These are phyloP conservation scores for Ceriagrion tenellum DNA, from an alignment of 2,888 invertebrate genomes.

Conservation along the genomic window DNA sequence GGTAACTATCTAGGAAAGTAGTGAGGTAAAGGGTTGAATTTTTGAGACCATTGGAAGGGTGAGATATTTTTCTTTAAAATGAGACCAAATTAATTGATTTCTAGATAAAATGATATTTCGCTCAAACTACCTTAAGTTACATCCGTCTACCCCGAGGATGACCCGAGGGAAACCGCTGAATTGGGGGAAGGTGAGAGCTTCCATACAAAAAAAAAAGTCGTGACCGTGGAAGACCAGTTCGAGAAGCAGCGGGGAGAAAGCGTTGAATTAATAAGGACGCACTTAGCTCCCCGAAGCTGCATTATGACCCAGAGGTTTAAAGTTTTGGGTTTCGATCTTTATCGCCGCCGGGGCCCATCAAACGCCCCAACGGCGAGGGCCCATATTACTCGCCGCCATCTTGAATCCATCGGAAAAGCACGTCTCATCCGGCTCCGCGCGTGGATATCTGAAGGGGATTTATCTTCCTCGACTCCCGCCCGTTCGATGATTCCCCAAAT, in stretches of 20 bases:
- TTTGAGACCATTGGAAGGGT: too few species aligned
- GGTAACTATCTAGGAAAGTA: too few species aligned
- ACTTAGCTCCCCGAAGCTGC: neutral
- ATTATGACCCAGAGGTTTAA: neutral
- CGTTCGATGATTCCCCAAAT: neutral
- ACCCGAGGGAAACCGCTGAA: neutral
- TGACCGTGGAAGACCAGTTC: neutral
- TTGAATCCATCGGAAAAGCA: neutral
- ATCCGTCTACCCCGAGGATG: neutral
- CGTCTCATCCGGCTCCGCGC: neutral
- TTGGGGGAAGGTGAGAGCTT: neutral
- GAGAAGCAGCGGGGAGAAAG: neutral
- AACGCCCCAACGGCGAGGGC: too few species aligned
- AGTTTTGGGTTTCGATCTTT: neutral
- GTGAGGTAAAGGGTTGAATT: too few species aligned
- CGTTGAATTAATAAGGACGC: conserved; percentile 3
- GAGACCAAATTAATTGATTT: too few species aligned
- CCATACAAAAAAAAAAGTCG: neutral
- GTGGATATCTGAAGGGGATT: neutral
- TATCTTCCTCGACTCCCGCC: neutral
- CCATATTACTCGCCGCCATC: neutral
- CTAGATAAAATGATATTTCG: too few species aligned
- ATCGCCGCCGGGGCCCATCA: neutral
- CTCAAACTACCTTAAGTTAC: too few species aligned
- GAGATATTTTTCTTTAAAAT: too few species aligned